Percentiles rank a stretch among this genome's conserved stretches.
Conservation (phyloP, 2,888 invertebrate species). For the Cepaea hortensis region DNA sequence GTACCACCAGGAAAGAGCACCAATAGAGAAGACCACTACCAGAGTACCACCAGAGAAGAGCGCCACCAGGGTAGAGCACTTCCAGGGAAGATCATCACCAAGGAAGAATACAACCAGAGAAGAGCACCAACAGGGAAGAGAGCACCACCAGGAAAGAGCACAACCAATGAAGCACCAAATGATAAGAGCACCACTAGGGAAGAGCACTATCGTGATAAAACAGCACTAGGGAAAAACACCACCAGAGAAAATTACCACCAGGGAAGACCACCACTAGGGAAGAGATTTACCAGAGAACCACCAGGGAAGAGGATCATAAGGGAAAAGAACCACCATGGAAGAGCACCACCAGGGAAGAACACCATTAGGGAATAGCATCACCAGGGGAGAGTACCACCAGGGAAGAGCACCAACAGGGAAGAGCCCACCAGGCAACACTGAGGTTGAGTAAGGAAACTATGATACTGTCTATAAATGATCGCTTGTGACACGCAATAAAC, state of each 20-base stretch:
- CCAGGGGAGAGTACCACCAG: neutral
- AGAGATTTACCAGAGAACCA: neutral
- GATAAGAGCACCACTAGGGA: neutral
- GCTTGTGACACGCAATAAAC: too few species aligned
- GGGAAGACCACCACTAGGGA: neutral
- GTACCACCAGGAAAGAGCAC: neutral
- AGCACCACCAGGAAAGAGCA: neutral
- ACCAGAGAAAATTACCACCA: neutral
- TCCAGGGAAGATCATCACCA: too few species aligned
- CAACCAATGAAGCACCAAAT: neutral
- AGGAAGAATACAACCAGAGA: too few species aligned
- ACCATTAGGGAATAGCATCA: neutral
- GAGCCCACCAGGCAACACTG: neutral
- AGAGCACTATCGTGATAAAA: neutral
- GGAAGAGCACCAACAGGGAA: neutral
- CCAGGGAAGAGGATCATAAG: neutral
- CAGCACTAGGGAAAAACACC: neutral
- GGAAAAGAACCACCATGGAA: neutral
- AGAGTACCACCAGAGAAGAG: neutral
- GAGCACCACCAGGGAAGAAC: slow-evolving; percentile 1
- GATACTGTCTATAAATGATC: too few species aligned
- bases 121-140: too few species aligned
- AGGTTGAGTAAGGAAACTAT: neutral
- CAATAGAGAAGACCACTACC: neutral
- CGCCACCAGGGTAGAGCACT: neutral